Evolutionary conservation across 1,140 invertebrate genomes (phyloP).

Genomic region (Bombus picipes): DNA sequence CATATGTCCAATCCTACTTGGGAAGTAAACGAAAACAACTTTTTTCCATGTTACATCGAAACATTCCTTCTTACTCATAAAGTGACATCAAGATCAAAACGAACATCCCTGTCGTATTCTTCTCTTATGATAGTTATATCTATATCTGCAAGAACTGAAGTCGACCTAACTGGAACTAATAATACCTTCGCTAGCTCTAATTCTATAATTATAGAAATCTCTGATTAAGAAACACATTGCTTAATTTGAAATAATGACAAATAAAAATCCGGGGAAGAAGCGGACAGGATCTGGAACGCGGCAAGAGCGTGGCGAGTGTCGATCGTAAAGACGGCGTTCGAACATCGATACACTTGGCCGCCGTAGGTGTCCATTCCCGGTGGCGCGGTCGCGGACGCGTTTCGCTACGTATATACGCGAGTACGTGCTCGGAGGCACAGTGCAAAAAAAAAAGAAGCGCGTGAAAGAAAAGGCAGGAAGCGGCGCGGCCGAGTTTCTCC

Average conservation of each 20-base stretch:
- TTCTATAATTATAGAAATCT: neutral
- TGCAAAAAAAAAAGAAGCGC: conserved; percentile 23
- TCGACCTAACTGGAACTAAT: too few species aligned
- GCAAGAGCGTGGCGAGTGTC: neutral
- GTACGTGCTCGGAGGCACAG: neutral
- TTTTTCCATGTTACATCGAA: too few species aligned
- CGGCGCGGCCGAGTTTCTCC: conserved; percentile 48
- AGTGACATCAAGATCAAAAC: too few species aligned
- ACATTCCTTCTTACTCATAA: too few species aligned
- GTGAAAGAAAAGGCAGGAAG: conserved; percentile 51
- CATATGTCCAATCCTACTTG: too few species aligned
- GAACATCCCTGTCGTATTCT: too few species aligned
- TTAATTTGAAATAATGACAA: neutral
- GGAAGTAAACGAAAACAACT: too few species aligned
- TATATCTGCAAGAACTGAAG: too few species aligned
- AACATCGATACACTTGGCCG: conserved; percentile 21
- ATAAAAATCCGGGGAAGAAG: neutral
- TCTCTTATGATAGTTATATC: too few species aligned
- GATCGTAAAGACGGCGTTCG: conserved; percentile 6
- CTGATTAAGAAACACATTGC: neutral
- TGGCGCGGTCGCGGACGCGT: conserved; percentile 5
- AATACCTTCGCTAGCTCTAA: too few species aligned
- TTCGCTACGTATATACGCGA: neutral
- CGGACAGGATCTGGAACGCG: neutral
- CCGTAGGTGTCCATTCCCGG: conserved; percentile 37